These are phyloP conservation scores for Andrena marginata DNA, from an alignment of 2,888 invertebrate species.

Conservation along the genomic window DNA sequence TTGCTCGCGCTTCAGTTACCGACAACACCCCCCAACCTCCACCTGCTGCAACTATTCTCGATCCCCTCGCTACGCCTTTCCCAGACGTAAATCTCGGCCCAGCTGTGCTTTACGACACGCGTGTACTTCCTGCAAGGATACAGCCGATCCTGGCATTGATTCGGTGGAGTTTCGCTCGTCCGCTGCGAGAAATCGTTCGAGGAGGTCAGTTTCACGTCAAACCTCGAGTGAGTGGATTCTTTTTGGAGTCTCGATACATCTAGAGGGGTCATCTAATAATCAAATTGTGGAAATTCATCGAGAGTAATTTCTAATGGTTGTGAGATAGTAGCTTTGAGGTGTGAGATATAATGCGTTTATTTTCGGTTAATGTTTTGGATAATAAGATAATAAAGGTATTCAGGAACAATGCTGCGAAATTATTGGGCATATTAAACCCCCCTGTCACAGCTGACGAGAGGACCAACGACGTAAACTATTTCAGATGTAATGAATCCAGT, in stretches of 20 bases:
- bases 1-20: slow-evolving; percentile 57
- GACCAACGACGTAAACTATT: too few species aligned
- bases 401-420: too few species aligned
- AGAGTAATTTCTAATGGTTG: not conserved
- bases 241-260: not conserved
- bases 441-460: too few species aligned
- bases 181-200: not conserved
- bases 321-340: not conserved
- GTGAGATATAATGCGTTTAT: too few species aligned
- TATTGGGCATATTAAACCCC: too few species aligned
- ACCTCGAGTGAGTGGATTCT: not conserved
- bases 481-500: too few species aligned
- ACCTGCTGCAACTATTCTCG: slow-evolving; percentile 46
- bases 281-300: slow-evolving; percentile 9
- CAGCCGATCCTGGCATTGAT: slow-evolving; percentile 59
- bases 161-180: slow-evolving; percentile 28
- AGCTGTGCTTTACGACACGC: slow-evolving; percentile 78
- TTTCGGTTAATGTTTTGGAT: too few species aligned
- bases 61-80: slow-evolving; percentile 66
- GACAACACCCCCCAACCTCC: slow-evolving; percentile 48
- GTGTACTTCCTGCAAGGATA: slow-evolving; percentile 55
- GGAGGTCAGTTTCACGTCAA: slow-evolving; percentile 22
- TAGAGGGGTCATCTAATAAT: not conserved
- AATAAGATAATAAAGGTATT: too few species aligned
- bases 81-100: slow-evolving; percentile 77